Percentiles rank a stretch among this genome's conserved stretches.
Evolutionary conservation across 2,888 invertebrate species (phyloP).

Genomic region (Drosophila colorata): DNA sequence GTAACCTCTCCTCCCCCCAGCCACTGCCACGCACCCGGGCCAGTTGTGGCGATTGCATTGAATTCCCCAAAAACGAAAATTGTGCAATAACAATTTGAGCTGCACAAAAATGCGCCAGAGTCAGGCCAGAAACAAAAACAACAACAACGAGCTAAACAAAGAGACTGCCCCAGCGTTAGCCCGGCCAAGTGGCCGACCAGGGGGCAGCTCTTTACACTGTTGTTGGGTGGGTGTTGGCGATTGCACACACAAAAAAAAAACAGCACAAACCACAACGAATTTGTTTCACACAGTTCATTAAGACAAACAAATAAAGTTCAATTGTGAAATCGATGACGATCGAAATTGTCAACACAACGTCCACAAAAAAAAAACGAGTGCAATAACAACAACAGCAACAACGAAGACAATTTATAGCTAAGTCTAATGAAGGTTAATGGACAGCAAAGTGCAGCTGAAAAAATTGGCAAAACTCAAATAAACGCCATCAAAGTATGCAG

Average conservation of each 20-base stretch:
- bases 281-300: slow-evolving; percentile 76
- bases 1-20: not conserved
- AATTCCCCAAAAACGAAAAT: slow-evolving; percentile 62
- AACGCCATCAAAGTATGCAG: slow-evolving; percentile 1
- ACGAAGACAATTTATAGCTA: slow-evolving; percentile 35
- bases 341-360: slow-evolving; percentile 65
- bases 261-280: slow-evolving; percentile 27
- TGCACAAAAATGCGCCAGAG: slow-evolving; percentile 78
- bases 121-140: slow-evolving; percentile 54
- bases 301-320: slow-evolving; percentile 71
- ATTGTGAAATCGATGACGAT: slow-evolving; percentile 70
- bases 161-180: slow-evolving; percentile 31
- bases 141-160: slow-evolving; percentile 44
- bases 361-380: slow-evolving; percentile 32
- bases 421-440: slow-evolving; percentile 80
- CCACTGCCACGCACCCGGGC: not conserved
- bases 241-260: slow-evolving; percentile 20
- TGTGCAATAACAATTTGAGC: slow-evolving; percentile 84
- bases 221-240: slow-evolving; percentile 47
- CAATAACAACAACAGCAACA: slow-evolving; percentile 32
- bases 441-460: slow-evolving; percentile 56
- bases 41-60: slow-evolving; percentile 62
- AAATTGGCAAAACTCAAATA: slow-evolving; percentile 37
- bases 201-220: slow-evolving; percentile 26
- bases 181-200: slow-evolving; percentile 29